A percentile compares a stretch with the other conserved stretches of the same genome.
Conservation (phyloP, 2,797 vertebrate species). For the Hippopotamyrus pictus region DNA sequence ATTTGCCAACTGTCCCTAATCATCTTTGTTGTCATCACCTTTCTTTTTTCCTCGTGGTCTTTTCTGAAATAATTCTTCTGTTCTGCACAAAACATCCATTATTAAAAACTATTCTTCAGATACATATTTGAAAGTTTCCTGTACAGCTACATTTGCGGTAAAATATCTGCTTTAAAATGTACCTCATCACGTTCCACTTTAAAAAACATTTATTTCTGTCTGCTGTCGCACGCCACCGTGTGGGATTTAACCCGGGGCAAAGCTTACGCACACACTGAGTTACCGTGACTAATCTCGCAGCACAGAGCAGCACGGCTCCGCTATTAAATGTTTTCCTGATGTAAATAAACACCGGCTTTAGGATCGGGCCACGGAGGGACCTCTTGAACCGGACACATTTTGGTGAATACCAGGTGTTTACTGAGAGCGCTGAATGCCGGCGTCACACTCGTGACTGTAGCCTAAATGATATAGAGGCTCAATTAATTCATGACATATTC, state of each 20-base stretch:
- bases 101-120: neutral
- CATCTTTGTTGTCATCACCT: neutral
- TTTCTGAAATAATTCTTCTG: neutral
- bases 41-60: neutral
- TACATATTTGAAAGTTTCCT: neutral
- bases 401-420: constrained; percentile 49
- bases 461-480: neutral
- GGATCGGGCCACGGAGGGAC: constrained; percentile 49
- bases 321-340: constrained; percentile 51
- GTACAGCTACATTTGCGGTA: neutral
- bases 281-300: constrained; percentile 57
- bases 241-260: constrained; percentile 25
- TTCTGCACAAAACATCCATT: neutral
- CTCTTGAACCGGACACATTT: constrained; percentile 41
- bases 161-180: neutral
- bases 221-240: constrained; percentile 39
- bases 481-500: neutral
- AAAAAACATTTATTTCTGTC: constrained; percentile 20
- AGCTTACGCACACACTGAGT: constrained; percentile 33
- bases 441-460: neutral
- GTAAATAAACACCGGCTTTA: constrained; percentile 54
- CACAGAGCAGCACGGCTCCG: constrained; percentile 48
- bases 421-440: neutral
- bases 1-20: neutral
- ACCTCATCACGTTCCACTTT: neutral